Evolutionary conservation across 2,888 invertebrate species (phyloP).

Genomic region (Sarcophaga carnaria): DNA sequence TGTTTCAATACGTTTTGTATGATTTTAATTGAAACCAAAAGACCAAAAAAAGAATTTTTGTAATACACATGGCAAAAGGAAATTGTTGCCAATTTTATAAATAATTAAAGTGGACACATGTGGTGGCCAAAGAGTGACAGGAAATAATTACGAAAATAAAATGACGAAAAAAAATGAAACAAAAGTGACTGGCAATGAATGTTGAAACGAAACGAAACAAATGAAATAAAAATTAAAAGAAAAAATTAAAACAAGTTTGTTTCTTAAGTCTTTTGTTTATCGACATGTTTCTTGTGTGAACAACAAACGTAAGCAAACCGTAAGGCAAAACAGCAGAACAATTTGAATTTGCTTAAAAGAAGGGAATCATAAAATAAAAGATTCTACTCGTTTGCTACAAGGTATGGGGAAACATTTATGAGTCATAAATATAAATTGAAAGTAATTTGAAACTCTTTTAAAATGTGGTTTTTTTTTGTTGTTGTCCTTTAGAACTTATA

Average conservation of each 20-base stretch:
- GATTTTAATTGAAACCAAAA: conserved; percentile 61
- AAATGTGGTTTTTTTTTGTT: no score
- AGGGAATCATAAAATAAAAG: no score
- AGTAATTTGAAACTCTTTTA: no score
- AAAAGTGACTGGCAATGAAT: neutral
- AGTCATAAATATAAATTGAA: no score
- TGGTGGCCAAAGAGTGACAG: conserved; percentile 35
- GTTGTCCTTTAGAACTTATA: no score
- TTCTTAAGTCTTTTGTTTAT: conserved; percentile 27
- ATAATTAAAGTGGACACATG: conserved; percentile 1
- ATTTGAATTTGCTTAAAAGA: neutral
- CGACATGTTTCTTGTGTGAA: no score
- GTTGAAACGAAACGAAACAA: neutral
- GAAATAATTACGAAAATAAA: conserved; percentile 39
- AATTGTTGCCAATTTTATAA: neutral
- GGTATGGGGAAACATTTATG: no score
- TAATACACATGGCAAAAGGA: neutral
- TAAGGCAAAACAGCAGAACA: no score
- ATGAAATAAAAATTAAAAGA: neutral
- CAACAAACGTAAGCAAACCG: no score
- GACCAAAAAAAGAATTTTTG: neutral
- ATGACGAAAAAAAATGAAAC: neutral
- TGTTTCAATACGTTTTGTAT: conserved; percentile 4
- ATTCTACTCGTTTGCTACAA: no score
- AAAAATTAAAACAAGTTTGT: conserved; percentile 2